These are phyloP conservation scores for Drosophila jambulina DNA, from an alignment of 1,140 invertebrate species.

Conservation along the genomic window DNA sequence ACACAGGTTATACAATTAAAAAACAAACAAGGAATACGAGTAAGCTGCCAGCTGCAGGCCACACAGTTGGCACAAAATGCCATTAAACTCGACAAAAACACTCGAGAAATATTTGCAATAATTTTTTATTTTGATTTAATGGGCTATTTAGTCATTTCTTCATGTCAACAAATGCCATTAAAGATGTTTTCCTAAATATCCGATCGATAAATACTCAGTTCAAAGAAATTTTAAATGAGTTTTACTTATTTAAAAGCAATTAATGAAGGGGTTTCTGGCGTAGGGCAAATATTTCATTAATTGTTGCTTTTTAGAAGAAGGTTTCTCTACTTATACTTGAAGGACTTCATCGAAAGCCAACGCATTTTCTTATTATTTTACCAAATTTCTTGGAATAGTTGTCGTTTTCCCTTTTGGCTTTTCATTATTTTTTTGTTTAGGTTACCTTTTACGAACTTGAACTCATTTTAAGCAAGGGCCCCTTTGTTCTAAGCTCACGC, in stretches of 20 bases:
- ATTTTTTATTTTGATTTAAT: background rate
- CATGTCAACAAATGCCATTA: conserved; percentile 1
- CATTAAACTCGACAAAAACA: background rate
- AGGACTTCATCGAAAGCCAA: background rate
- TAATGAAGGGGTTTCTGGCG: background rate
- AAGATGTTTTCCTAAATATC: conserved; percentile 16
- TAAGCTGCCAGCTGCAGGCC: conserved; percentile 22
- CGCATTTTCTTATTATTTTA: background rate
- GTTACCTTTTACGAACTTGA: background rate
- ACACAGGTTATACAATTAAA: conserved; percentile 72
- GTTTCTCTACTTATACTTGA: background rate
- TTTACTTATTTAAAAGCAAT: background rate
- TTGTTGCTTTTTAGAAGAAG: background rate
- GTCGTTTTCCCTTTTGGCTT: too few relatives aligned
- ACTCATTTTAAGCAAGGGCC: background rate
- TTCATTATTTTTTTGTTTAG: background rate
- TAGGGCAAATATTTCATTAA: background rate
- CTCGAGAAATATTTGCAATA: background rate
- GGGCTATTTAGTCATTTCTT: background rate
- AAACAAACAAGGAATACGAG: conserved; percentile 49
- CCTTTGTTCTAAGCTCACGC: background rate
- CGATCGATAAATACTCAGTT: conserved; percentile 5
- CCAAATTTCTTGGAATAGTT: background rate
- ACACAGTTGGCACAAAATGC: conserved; percentile 10
- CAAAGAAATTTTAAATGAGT: background rate